Evolutionary conservation across 2,113 vertebrate species (phyloP), one percentile per base, ranked within the genome.

Genomic region (Ctenodactylus gundi): DNA sequence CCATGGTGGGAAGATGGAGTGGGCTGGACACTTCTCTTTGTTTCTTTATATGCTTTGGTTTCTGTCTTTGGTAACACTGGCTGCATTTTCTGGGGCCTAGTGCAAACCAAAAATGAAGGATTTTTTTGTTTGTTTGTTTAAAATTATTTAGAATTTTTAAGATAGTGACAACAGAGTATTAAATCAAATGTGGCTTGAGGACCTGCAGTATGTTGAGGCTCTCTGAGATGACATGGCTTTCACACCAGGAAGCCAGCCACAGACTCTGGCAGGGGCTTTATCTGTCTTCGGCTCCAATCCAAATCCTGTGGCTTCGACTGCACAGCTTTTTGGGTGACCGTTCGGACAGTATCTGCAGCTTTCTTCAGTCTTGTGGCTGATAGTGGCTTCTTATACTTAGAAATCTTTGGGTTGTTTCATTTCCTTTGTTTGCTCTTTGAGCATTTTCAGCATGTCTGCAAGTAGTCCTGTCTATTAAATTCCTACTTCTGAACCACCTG

Each of bases 271-370:
- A 72, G n/a, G 31, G 55, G 18, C 2, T 39, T 20, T 17, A 1
- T 65, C 51, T 31, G 18, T 58, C 68, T 31, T 36, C 1, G 51
- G 36, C n/a, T 85, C 27, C 49, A 77, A 53, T 5, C 46, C 9
- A 46, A 2, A 6, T 31, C 27, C 20, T 1, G 0, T 17, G 76
- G 46, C 67, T 88, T 53, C 18, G 39, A 25, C 5, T 41, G 34
- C 20, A 13, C 0, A 46, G 29, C 15, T 9, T 14, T 46, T 80
- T 25, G 57, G 34, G 4, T 17, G 46, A 29, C 27, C 1, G 7
- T 0, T 1, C 41, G 27, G 57, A 25, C 0, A 25, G 9, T 3
- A 1, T 55, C n/a, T 88, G 31, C 68, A 15, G 14, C 5, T 51
- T 51, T 27, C 21, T n/a, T 39, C 51, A 76, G 53, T 17, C 6